Evolutionary conservation across 2,888 invertebrate genomes (phyloP).

Genomic region (Eremobia ochroleuca): DNA sequence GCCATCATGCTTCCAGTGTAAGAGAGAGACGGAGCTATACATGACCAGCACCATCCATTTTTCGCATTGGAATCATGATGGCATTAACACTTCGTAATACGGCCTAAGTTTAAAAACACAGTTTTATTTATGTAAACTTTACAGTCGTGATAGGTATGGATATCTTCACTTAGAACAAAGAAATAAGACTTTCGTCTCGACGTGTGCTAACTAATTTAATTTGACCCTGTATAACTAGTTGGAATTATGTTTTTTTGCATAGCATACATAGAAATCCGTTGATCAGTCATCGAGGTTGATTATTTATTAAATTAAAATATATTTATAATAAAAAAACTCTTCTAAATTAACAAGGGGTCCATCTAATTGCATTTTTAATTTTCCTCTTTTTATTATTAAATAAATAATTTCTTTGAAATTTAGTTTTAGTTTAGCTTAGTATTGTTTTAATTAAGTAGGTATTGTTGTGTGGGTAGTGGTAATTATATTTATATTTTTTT

Average conservation of each 20-base stretch:
- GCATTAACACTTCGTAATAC: too few relatives aligned
- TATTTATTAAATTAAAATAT: constrained; percentile 10
- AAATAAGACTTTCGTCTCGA: neutral
- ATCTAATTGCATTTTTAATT: constrained; percentile 66
- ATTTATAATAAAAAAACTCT: neutral
- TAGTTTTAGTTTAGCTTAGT: constrained; percentile 10
- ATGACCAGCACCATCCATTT: too few relatives aligned
- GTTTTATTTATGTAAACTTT: too few relatives aligned
- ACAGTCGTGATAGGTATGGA: too few relatives aligned
- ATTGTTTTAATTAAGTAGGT: neutral
- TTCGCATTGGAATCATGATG: too few relatives aligned
- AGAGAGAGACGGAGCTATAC: too few relatives aligned
- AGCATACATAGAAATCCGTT: neutral
- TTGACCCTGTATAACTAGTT: neutral
- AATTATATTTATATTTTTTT: constrained; percentile 11
- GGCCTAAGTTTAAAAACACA: too few relatives aligned
- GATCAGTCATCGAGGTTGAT: neutral
- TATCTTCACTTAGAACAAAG: too few relatives aligned
- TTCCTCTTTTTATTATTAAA: constrained; percentile 42
- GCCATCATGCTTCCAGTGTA: too few relatives aligned
- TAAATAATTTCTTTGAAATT: constrained; percentile 29
- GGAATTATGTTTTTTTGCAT: constrained; percentile 12
- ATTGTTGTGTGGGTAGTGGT: constrained; percentile 22
- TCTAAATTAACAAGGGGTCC: constrained; percentile 62
- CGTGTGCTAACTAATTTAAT: neutral